Evolutionary conservation across 2,797 vertebrate genomes (phyloP), one percentile per base, ranked within the genome.

Genomic region (Schizopygopsis pylzovi): DNA sequence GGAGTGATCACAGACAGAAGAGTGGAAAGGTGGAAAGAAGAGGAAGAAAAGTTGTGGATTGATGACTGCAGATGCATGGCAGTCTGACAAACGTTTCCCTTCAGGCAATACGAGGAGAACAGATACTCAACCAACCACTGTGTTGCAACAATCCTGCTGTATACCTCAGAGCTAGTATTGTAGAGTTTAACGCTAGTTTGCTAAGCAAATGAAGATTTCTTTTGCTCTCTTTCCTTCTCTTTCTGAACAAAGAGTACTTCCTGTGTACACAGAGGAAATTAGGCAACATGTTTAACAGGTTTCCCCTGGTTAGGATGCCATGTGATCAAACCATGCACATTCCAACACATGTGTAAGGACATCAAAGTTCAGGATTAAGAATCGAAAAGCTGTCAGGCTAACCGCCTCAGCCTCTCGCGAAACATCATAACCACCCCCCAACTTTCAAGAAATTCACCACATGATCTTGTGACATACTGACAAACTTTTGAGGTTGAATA

Each of bases 261-360:
- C 94, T 95, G 92, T 91, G 87, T 90, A 89, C 88, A 90, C 81
- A 90, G 68, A 88, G 89, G 90, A 92, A 91, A 93, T 91, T 87
- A 92, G 90, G 90, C 89, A 90, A 93, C 92, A 72, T 81, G 93
- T 92, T 93, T 90, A 91, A 93, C 93, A 92, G 93, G 93, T 94
- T 93, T 86, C 87, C 88, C 73, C 63, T 84, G 90, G 82, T 25
- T 85, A 86, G 87, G 33, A 72, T 45, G 67, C 67, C 52, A 79
- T 79, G 88, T 68, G 70, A 86, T 87, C 90, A 85, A 79, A 76
- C 87, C 83, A 82, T 86, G 86, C 81, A 73, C 68, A 85, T 61
- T 82, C 61, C 72, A 80, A 75, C 84, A 81, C 78, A 85, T 75
- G 78, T 73, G 45, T 52, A 41, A 85, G 39, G 67, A 88, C 82